phyloP scores from a whole-genome alignment of 2,797 vertebrate species.

The Podargus strigoides region DNA sequence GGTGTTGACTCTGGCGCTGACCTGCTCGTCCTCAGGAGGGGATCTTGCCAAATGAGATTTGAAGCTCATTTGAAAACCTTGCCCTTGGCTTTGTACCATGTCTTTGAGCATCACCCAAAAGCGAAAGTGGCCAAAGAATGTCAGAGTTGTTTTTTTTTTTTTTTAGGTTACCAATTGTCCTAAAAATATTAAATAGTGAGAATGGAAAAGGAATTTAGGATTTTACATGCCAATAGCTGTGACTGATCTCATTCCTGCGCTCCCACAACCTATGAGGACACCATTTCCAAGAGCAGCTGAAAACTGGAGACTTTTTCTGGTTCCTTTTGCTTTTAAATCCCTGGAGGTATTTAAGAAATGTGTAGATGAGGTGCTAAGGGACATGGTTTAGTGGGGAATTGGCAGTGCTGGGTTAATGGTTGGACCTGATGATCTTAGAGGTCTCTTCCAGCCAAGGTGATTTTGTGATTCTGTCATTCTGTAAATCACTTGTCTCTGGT shows the following conservation, averaged over 20 bases:
- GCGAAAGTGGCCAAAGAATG: fast-evolving
- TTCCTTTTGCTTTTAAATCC: neutral
- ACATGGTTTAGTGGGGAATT: too few species aligned
- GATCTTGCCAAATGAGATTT: neutral
- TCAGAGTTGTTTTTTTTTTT: neutral
- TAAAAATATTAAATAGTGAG: neutral
- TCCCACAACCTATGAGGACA: neutral
- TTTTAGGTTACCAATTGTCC: neutral
- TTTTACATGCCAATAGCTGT: neutral
- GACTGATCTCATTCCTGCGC: neutral
- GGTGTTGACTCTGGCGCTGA: neutral
- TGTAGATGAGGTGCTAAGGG: too few species aligned
- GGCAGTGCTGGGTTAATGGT: too few species aligned
- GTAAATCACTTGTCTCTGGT: neutral
- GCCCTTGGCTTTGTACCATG: fast-evolving
- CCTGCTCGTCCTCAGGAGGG: fast-evolving
- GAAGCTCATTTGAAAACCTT: neutral
- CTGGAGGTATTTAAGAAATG: too few species aligned
- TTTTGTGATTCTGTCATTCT: too few species aligned
- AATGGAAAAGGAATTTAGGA: neutral
- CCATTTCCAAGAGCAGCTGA: neutral
- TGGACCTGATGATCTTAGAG: too few species aligned
- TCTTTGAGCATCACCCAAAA: neutral
- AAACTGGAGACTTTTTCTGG: neutral
- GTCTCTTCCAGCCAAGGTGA: too few species aligned